Percentiles rank a stretch among this genome's conserved stretches.
Evolutionary conservation across 1,140 invertebrate species (phyloP).

Genomic region (Calephelis virginiensis): DNA sequence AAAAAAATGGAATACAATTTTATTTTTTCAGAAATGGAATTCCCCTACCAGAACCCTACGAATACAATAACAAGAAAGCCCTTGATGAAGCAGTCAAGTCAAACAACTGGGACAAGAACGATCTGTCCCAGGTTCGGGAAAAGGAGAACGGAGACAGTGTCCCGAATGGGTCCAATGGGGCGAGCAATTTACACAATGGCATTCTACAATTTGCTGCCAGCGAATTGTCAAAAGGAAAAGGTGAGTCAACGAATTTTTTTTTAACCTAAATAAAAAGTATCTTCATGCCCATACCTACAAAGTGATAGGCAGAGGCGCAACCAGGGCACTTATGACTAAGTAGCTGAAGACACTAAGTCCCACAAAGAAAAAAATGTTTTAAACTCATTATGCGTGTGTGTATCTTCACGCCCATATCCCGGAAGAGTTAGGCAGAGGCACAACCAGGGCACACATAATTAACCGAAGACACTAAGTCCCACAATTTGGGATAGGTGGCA

Average conservation of each 20-base stretch:
- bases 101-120: constrained; percentile 63
- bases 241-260: constrained; percentile 24
- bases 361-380: no score
- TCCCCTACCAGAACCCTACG: constrained; percentile 81
- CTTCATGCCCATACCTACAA: no score
- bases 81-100: constrained; percentile 62
- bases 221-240: constrained; percentile 83
- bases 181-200: constrained; percentile 69
- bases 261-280: neutral
- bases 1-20: constrained; percentile 11
- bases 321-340: no score
- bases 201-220: constrained; percentile 81
- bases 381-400: no score
- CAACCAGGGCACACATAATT: no score
- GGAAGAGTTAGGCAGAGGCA: no score
- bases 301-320: no score
- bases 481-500: no score
- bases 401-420: no score
- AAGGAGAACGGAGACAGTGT: constrained; percentile 56
- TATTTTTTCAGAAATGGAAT: constrained; percentile 73
- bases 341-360: no score
- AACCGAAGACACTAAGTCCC: no score
- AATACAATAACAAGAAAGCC: constrained; percentile 81
- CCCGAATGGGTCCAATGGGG: constrained; percentile 48
- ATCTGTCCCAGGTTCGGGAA: constrained; percentile 59